A percentile compares a stretch with the other conserved stretches of the same genome.
These are phyloP conservation scores for Autographa pulchrina DNA, from an alignment of 2,888 invertebrate genomes.

Conservation along the genomic window DNA sequence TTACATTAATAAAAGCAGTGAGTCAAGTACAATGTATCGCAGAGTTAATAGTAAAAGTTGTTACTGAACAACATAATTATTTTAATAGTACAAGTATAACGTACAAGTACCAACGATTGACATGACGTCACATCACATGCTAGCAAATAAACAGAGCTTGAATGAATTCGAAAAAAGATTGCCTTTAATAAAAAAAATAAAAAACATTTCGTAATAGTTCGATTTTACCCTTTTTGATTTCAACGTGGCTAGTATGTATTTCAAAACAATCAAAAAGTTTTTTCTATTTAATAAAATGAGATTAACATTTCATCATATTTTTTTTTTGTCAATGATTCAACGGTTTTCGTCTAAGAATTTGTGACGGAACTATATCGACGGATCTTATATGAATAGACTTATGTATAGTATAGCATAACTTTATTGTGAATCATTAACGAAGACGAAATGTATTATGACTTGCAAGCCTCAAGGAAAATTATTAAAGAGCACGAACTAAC, in stretches of 20 bases:
- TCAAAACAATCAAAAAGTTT: too few relatives aligned
- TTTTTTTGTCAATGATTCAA: neutral
- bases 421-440: neutral
- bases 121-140: constrained; percentile 52
- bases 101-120: constrained; percentile 6
- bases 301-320: neutral
- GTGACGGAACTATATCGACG: neutral
- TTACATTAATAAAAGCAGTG: constrained; percentile 30
- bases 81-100: neutral
- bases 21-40: constrained; percentile 36
- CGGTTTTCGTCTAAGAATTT: neutral
- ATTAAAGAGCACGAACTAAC: neutral
- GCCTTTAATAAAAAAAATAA: too few relatives aligned
- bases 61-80: constrained; percentile 10
- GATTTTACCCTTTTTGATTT: too few relatives aligned
- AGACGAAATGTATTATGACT: neutral
- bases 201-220: too few relatives aligned
- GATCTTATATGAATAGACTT: neutral
- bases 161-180: neutral
- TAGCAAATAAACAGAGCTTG: constrained; percentile 8
- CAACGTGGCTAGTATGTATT: too few relatives aligned
- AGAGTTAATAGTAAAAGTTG: constrained; percentile 31
- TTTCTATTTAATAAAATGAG: neutral
- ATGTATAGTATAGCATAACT: neutral
- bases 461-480: neutral